Base-by-base conservation (phyloP, 1,140 invertebrate genomes). In the Drosophila ambigua region DNA sequence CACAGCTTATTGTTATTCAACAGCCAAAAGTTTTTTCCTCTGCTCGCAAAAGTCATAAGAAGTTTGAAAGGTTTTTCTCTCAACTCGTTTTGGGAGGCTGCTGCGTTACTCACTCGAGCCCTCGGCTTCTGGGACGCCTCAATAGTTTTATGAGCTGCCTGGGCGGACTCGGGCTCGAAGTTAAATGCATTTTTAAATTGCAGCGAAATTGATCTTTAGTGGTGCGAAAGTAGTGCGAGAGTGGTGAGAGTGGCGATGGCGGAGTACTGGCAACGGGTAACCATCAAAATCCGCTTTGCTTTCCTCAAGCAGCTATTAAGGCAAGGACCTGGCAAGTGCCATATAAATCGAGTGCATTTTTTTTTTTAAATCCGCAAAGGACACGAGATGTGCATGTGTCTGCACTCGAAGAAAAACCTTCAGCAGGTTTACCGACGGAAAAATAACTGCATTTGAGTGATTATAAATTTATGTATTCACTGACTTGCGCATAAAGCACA, bases 1-100 rank as follows among this genome's bases (percentile, higher is more conserved):
- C 81, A 73, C 63, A 80, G 82, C 82, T 85, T 85, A 87, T 85
- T 85, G 82, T 85, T 87, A 87, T 87, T 87, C 82, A 82, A 61
- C 78, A 72, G 71, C 45, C 62, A 76, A 71, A 79, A 79, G 75
- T 76, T 84, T 76, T 67, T 67, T 51, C 39, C 51, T 52, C 71
- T 57, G 23, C 39, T 48, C 44, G 16, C 54, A 77, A 81, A 87
- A 85, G 82, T 87, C 82, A 87, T 88, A 87, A 87, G 83, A 87
- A 88, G 74, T 78, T 85, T 87, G 74, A 82, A 78, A 75, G 78
- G 69, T 64, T 87, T 84, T 82, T 77, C 23, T 44, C 64, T 72
- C 68, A 80, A 65, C 77, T 76, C 72, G 77, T 75, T 75, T 80
- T 53, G 71, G 72, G 65, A 71, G 64, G 69, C 58, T 71, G 71